These are phyloP conservation scores for Drosophila anomalipes DNA, from an alignment of 2,888 invertebrate genomes.

Conservation along the genomic window DNA sequence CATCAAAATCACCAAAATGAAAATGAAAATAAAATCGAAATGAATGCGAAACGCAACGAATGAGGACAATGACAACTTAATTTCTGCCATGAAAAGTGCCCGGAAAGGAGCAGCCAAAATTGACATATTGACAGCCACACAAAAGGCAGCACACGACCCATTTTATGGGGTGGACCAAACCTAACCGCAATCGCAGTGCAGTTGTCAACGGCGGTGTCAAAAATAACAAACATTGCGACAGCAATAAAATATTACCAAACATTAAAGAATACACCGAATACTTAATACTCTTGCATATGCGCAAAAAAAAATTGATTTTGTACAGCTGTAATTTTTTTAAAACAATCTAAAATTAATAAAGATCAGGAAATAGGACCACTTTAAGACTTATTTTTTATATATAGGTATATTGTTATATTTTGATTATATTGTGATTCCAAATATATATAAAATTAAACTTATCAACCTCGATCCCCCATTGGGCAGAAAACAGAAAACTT, in stretches of 20 bases:
- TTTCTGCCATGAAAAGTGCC: slow-evolving; percentile 67
- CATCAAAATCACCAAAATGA: slow-evolving; percentile 37
- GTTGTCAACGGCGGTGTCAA: slow-evolving; percentile 57
- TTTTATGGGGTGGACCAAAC: slow-evolving; percentile 36
- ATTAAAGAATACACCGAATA: slow-evolving; percentile 12
- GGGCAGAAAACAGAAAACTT: background rate
- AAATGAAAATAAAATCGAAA: slow-evolving; percentile 47
- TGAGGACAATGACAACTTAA: slow-evolving; percentile 76
- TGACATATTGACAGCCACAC: slow-evolving; percentile 79
- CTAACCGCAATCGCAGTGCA: slow-evolving; percentile 63
- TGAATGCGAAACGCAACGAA: slow-evolving; percentile 57
- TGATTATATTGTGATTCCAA: background rate
- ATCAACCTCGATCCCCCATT: background rate
- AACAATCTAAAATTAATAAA: background rate
- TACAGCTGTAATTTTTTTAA: background rate
- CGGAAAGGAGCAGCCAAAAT: slow-evolving; percentile 72
- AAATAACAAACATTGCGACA: slow-evolving; percentile 80
- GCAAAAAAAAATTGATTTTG: background rate
- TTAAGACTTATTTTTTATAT: background rate
- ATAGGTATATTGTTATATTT: background rate
- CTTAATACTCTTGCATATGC: background rate
- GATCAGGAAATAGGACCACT: background rate
- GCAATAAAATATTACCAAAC: slow-evolving; percentile 68
- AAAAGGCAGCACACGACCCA: slow-evolving; percentile 54
- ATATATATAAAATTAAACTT: background rate